Evolutionary conservation across 2,888 invertebrate species (phyloP).

Genomic region (Rhagium mordax): DNA sequence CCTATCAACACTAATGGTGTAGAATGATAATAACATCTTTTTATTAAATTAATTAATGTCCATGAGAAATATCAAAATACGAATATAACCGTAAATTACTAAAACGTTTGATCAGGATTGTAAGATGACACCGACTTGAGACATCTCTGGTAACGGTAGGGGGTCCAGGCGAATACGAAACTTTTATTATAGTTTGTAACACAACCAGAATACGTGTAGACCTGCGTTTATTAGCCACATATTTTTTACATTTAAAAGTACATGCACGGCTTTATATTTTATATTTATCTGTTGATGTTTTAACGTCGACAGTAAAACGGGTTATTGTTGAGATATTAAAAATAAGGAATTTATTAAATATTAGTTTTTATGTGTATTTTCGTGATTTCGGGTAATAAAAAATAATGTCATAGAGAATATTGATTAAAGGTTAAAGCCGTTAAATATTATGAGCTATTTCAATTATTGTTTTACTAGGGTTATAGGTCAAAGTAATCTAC

Average conservation of each 20-base stretch:
- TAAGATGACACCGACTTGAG: constrained; percentile 63
- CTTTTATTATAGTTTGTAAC: constrained; percentile 60
- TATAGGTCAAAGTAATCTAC: background rate
- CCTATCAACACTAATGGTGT: constrained; percentile 23
- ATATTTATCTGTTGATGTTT: constrained; percentile 17
- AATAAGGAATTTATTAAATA: background rate
- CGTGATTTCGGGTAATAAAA: background rate
- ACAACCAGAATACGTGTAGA: constrained; percentile 57
- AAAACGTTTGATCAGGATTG: constrained; percentile 61
- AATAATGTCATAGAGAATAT: background rate
- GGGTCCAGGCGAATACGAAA: constrained; percentile 59
- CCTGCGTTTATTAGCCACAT: constrained; percentile 56
- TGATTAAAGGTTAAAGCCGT: background rate
- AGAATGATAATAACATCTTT: constrained; percentile 19
- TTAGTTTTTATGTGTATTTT: background rate
- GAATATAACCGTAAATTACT: constrained; percentile 58
- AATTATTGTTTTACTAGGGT: background rate
- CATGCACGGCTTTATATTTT: constrained; percentile 22
- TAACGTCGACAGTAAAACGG: background rate
- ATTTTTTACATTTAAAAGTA: constrained; percentile 42
- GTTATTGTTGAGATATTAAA: background rate
- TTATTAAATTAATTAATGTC: constrained; percentile 35
- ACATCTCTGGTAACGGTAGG: constrained; percentile 59
- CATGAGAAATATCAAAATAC: constrained; percentile 33
- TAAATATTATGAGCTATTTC: background rate